Base-by-base conservation (phyloP, 2,888 invertebrate genomes). In the Sturmia bella region DNA sequence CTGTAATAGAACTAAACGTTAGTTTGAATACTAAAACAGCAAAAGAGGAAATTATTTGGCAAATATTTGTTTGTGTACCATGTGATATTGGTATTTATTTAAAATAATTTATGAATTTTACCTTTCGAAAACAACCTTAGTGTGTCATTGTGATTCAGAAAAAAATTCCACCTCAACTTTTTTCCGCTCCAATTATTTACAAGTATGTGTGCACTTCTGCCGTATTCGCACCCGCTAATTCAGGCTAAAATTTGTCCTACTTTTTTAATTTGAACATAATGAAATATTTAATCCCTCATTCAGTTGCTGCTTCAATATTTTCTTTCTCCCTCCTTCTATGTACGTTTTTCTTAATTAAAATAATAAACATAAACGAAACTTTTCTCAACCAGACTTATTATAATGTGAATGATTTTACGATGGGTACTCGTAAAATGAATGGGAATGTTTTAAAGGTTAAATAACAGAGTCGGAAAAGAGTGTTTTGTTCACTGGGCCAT, bases 301-400 rank as follows among this genome's bases (percentile, higher is more conserved):
- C 13, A 43, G 50, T 24, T 48, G 12, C 41, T 48, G 12, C 45
- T 64, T 45, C 37, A 24, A 12, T 11, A 0, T 17, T 41, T 41
- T 52, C n/a, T 27, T 27, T 27, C 27, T 27, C 6, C 6, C 9
- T 32, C 9, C 7, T 32, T 5, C 32, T 32, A n/a, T 39, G 48
- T 48, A 17, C 12, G 7, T 24, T 37, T 52, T 57, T 59, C 66
- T 61, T 77, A 63, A 77, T 77, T 69, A 77, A 77, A 69, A 76
- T 54, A 54, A 69, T 43, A 54, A 64, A 74, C 54, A 66, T 63
- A 39, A 74, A 56, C 19, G 1, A 48, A 56, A 64, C 61, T 63
- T 73, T 61, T 52, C 13, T 15, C 32, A 32, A n/a, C 50, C 24
- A 45, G 39, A 56, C 45, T 57, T 37, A n/a, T n/a, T n/a, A 56